These are phyloP conservation scores for Myoxocephalus aenaeus DNA, from an alignment of 2,797 vertebrate species.

Conservation along the genomic window DNA sequence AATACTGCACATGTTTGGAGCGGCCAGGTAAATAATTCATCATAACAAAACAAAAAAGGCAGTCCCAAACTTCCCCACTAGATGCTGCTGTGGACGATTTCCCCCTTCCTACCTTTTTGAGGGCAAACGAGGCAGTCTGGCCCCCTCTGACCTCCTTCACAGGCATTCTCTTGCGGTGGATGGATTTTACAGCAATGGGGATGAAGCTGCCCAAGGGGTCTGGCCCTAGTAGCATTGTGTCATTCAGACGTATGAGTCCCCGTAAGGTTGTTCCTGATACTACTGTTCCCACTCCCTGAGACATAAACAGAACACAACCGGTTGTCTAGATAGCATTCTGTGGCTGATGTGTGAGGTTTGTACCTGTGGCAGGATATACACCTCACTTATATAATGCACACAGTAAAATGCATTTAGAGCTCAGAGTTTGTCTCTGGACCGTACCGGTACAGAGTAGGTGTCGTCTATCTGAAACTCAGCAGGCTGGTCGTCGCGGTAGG, in stretches of 20 bases:
- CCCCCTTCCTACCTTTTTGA: conserved; percentile 91
- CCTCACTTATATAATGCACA: background rate
- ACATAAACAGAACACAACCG: conserved; percentile 2
- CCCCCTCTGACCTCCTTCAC: conserved; percentile 98
- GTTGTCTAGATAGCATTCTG: background rate
- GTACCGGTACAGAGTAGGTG: conserved; percentile 97
- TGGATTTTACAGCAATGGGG: conserved; percentile 97
- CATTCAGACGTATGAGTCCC: conserved; percentile 96
- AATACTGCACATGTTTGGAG: background rate
- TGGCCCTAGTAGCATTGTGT: conserved; percentile 95
- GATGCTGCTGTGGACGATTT: background rate
- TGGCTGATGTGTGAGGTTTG: background rate
- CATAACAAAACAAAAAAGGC: background rate
- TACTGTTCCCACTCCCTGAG: conserved; percentile 96
- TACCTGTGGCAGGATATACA: background rate
- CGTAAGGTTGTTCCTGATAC: conserved; percentile 97
- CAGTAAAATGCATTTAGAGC: background rate
- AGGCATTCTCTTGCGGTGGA: conserved; percentile 98
- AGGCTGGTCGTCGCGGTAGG: conserved; percentile 95
- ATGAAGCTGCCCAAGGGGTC: conserved; percentile 97
- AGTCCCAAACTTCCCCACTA: background rate
- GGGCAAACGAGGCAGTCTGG: conserved; percentile 96
- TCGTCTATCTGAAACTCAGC: conserved; percentile 99
- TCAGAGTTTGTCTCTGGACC: background rate
- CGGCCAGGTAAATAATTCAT: background rate